Percentiles rank a stretch among this genome's conserved stretches.
Evolutionary conservation across 2,797 vertebrate species (phyloP).

Genomic region (Chloroceryle amazona): DNA sequence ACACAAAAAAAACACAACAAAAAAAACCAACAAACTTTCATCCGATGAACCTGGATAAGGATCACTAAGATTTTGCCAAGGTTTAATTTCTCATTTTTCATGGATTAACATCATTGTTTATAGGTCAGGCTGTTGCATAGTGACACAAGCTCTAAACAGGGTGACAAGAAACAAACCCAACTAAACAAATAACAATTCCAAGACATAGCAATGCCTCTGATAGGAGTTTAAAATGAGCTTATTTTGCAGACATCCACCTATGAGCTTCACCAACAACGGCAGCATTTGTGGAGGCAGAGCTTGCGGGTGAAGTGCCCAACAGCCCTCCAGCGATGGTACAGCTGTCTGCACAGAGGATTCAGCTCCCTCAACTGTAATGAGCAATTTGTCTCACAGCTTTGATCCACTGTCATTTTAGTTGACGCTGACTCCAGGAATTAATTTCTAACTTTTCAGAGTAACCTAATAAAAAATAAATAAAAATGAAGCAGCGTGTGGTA

Average conservation of each 20-base stretch:
- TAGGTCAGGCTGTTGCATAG: slow-evolving; percentile 42
- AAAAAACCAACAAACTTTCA: not conserved
- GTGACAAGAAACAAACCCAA: slow-evolving; percentile 44
- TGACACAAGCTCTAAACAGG: slow-evolving; percentile 3
- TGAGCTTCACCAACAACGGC: not conserved
- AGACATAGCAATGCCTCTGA: not conserved
- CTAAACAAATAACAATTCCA: slow-evolving; percentile 34
- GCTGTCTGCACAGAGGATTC: slow-evolving; percentile 47
- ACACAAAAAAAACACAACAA: not conserved
- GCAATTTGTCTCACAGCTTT: slow-evolving; percentile 77
- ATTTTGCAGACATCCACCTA: slow-evolving; percentile 16
- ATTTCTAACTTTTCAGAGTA: slow-evolving; percentile 67
- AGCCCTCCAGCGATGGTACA: not conserved
- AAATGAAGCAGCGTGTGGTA: not conserved
- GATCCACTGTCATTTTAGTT: slow-evolving; percentile 72
- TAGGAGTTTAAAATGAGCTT: not conserved
- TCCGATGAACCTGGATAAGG: slow-evolving; percentile 11
- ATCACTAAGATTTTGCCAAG: not conserved
- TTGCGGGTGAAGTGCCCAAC: not conserved
- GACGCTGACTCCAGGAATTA: slow-evolving; percentile 68
- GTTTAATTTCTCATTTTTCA: slow-evolving; percentile 53
- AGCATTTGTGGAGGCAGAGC: not conserved
- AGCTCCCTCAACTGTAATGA: slow-evolving; percentile 75
- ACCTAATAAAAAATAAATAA: not conserved
- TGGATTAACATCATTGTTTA: slow-evolving; percentile 52